phyloP scores from a whole-genome alignment of 2,888 invertebrate species.

The Noctuana brunneofusca region DNA sequence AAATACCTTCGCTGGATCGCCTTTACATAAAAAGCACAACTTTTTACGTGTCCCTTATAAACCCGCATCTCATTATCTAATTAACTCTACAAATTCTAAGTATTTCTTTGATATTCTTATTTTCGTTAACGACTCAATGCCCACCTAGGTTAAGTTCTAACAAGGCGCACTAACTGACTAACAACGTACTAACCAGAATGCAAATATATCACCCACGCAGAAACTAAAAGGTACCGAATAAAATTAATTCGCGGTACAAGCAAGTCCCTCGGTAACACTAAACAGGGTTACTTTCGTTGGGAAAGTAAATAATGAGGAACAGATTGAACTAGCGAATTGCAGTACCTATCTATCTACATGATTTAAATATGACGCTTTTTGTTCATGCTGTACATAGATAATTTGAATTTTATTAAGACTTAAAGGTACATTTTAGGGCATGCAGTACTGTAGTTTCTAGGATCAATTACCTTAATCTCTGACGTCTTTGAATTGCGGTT shows the following conservation, averaged over 20 bases:
- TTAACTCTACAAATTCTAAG: slow-evolving; percentile 33
- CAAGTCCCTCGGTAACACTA: background rate
- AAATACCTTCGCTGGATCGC: background rate
- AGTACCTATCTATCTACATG: background rate
- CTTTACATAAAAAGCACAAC: background rate
- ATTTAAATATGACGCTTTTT: no score
- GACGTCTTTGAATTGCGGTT: no score
- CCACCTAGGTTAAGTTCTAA: slow-evolving; percentile 43
- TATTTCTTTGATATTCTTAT: slow-evolving; percentile 37
- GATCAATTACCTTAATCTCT: no score
- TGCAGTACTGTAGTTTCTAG: no score
- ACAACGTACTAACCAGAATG: slow-evolving; percentile 40
- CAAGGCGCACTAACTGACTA: slow-evolving; percentile 40
- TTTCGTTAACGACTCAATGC: slow-evolving; percentile 41
- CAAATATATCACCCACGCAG: slow-evolving; percentile 45
- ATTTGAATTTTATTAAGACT: no score
- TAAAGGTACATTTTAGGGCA: no score
- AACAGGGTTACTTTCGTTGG: slow-evolving; percentile 5
- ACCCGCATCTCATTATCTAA: slow-evolving; percentile 40
- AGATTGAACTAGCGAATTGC: background rate
- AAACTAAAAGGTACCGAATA: slow-evolving; percentile 41
- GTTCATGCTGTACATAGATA: no score
- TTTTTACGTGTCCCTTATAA: background rate
- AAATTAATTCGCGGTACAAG: slow-evolving; percentile 41
- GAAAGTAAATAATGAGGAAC: slow-evolving; percentile 11